Evolutionary conservation across 1,140 invertebrate species (phyloP).

Genomic region (Aphelinus certus): DNA sequence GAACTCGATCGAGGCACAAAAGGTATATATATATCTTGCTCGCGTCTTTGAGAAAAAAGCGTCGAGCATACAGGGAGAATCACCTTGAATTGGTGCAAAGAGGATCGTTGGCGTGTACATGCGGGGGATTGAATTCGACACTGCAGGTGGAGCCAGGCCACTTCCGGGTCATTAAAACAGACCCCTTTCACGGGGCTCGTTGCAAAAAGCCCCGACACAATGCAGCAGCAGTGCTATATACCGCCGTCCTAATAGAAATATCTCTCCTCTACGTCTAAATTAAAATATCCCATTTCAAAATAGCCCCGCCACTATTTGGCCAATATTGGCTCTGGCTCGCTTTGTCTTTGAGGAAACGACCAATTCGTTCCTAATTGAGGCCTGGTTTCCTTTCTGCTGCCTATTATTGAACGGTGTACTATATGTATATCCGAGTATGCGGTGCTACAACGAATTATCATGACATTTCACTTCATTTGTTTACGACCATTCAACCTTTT

Average conservation of each 20-base stretch:
- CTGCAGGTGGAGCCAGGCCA: constrained; percentile 51
- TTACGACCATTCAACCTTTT: too few species aligned
- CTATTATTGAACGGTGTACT: not conserved
- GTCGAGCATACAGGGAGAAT: too few species aligned
- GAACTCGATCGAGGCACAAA: too few species aligned
- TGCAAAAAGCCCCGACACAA: constrained; percentile 41
- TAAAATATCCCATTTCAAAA: constrained; percentile 61
- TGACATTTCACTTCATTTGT: not conserved
- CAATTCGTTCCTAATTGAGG: not conserved
- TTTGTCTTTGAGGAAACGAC: not conserved
- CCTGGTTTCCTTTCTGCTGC: not conserved
- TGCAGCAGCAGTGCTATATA: constrained; percentile 53
- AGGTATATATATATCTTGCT: too few species aligned
- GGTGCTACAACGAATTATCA: constrained; percentile 14
- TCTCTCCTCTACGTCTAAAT: constrained; percentile 43
- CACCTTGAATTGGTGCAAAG: too few species aligned
- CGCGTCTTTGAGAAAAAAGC: too few species aligned
- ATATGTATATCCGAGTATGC: not conserved
- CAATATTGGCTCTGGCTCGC: constrained; percentile 53
- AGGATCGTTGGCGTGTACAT: too few species aligned
- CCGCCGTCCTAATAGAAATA: too few species aligned
- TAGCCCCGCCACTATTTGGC: constrained; percentile 56
- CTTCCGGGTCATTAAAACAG: constrained; percentile 62
- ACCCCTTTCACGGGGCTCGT: constrained; percentile 46
- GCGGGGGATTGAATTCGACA: constrained; percentile 52